Evolutionary conservation across 2,113 vertebrate species (phyloP).

Genomic region (Hemibagrus wyckioides): DNA sequence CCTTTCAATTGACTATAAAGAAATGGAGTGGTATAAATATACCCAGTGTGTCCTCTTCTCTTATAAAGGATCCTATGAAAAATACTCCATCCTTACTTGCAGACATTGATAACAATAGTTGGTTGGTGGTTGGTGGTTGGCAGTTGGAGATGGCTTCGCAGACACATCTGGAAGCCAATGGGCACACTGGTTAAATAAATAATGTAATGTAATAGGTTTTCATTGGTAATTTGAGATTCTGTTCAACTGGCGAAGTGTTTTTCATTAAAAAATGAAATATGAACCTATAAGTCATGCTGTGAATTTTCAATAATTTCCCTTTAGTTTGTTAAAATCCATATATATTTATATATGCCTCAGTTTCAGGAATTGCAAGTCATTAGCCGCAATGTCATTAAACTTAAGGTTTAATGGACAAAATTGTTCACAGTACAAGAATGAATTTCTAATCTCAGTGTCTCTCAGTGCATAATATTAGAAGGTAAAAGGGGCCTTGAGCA

Average conservation of each 20-base stretch:
- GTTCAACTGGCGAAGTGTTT: too few species aligned
- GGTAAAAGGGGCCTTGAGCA: slow-evolving; percentile 26
- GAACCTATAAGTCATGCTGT: neutral
- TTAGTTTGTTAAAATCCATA: neutral
- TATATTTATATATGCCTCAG: neutral
- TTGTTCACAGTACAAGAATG: slow-evolving; percentile 34
- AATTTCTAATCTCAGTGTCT: slow-evolving; percentile 21
- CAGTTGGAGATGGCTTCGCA: neutral
- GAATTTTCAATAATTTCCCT: neutral
- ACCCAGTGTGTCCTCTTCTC: neutral
- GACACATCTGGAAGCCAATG: neutral
- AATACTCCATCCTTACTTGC: slow-evolving; percentile 16
- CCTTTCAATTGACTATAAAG: slow-evolving; percentile 27
- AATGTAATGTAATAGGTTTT: neutral
- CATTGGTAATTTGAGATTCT: neutral
- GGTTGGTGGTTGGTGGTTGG: neutral
- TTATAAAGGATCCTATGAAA: neutral
- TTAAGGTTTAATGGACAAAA: slow-evolving; percentile 35
- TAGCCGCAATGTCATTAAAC: slow-evolving; percentile 7
- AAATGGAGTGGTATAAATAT: slow-evolving; percentile 34
- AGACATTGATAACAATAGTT: slow-evolving; percentile 3
- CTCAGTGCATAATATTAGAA: slow-evolving; percentile 44
- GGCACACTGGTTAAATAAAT: neutral
- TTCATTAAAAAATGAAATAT: neutral
- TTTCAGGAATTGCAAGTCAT: neutral